A percentile compares a stretch with the other conserved stretches of the same genome.
Evolutionary conservation across 1,140 invertebrate species (phyloP).

Genomic region (Chionoecetes opilio): DNA sequence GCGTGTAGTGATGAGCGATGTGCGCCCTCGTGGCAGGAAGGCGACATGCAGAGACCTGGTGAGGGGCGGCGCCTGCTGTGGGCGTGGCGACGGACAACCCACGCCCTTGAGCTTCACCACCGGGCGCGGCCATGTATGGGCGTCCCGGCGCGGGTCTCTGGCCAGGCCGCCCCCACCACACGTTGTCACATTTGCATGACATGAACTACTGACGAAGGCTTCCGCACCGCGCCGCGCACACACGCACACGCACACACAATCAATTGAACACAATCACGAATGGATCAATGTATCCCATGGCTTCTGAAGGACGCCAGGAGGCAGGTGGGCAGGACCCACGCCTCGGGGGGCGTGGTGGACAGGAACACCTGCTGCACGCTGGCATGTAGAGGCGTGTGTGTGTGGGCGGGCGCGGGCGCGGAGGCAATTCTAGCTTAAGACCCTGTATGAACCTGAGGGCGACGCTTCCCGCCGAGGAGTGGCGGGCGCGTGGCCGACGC

Average conservation of each 20-base stretch:
- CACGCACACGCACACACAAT: neutral
- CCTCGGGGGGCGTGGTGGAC: neutral
- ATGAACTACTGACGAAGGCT: constrained; percentile 28
- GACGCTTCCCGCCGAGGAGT: constrained; percentile 7
- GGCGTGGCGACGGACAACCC: too few species aligned
- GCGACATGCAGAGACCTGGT: too few species aligned
- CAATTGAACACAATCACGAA: neutral
- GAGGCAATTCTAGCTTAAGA: constrained; percentile 71
- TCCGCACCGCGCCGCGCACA: neutral
- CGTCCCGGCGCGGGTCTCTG: neutral
- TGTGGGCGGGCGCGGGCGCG: neutral
- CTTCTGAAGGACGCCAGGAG: neutral
- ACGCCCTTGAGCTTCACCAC: neutral
- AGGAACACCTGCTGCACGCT: neutral
- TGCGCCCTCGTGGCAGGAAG: constrained; percentile 10
- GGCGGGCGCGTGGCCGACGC: neutral
- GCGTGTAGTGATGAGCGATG: neutral
- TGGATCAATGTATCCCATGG: neutral
- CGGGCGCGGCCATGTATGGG: neutral
- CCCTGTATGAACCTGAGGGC: constrained; percentile 73
- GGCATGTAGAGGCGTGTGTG: neutral
- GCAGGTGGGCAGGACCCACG: neutral
- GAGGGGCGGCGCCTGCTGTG: too few species aligned
- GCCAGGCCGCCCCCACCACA: neutral
- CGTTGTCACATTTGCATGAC: neutral